A percentile compares a stretch with the other conserved stretches of the same genome.
Evolutionary conservation across 2,113 vertebrate species (phyloP).

Genomic region (Zosterops hypoxanthus): DNA sequence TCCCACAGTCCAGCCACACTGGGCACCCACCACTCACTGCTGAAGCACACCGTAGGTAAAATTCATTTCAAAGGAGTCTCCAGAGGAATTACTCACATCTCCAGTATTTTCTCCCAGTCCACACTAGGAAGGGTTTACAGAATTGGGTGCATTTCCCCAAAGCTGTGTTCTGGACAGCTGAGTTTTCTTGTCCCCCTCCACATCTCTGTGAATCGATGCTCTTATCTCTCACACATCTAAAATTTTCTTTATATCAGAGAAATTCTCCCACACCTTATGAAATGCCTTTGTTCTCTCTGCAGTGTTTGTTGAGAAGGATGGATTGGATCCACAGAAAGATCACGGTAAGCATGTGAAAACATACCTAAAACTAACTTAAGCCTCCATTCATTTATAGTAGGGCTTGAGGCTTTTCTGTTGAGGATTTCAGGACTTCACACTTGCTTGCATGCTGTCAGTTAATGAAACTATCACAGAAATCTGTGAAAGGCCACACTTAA

Average conservation of each 20-base stretch:
- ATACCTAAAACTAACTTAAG: neutral
- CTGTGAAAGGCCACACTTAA: neutral
- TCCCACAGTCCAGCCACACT: neutral
- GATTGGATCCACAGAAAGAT: neutral
- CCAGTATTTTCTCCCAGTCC: neutral
- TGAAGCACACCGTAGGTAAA: neutral
- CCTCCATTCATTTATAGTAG: neutral
- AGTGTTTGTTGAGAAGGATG: neutral
- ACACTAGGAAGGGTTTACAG: neutral
- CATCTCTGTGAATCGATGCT: neutral
- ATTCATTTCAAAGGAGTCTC: neutral
- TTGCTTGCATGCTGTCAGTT: neutral
- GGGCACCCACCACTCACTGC: accelerated
- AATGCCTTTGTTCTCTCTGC: neutral
- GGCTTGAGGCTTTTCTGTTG: neutral
- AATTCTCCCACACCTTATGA: neutral
- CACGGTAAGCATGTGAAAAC: neutral
- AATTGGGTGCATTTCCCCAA: neutral
- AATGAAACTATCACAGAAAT: neutral
- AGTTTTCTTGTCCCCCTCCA: neutral
- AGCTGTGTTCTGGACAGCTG: neutral
- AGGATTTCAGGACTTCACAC: neutral
- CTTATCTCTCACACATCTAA: neutral
- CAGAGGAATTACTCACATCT: neutral
- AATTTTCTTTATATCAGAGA: neutral